Evolutionary conservation across 2,888 invertebrate genomes (phyloP).

Genomic region (Caenorhabditis sp.): DNA sequence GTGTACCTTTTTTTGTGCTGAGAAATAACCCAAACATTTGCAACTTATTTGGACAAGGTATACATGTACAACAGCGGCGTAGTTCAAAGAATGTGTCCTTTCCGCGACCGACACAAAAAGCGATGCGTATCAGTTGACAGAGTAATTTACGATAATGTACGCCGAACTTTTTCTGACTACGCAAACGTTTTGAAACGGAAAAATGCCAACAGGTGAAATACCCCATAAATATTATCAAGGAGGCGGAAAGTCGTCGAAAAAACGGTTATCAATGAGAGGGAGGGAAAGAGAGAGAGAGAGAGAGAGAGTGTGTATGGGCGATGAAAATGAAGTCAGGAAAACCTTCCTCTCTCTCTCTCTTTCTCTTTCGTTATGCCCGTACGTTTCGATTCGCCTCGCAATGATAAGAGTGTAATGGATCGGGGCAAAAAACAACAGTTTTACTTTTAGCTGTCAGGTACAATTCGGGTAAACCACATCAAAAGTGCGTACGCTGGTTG

Average conservation of each 20-base stretch:
- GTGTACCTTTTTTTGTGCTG: too few species aligned
- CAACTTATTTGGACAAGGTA: conserved; percentile 4
- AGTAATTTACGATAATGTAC: conserved; percentile 53
- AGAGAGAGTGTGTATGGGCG: conserved; percentile 4
- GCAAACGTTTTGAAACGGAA: neutral
- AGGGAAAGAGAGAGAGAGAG: neutral
- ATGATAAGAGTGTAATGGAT: conserved; percentile 23
- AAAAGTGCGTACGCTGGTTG: conserved; percentile 36
- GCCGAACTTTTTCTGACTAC: conserved; percentile 9
- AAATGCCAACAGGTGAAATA: conserved; percentile 10
- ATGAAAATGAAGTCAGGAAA: conserved; percentile 39
- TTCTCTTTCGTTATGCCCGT: too few species aligned
- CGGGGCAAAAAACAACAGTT: conserved; percentile 19
- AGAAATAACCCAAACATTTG: conserved; percentile 11
- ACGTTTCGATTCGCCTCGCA: too few species aligned
- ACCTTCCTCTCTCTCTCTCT: conserved; percentile 8
- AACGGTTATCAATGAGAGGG: conserved; percentile 23
- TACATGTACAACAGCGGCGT: conserved; percentile 5
- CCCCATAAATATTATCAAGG: conserved; percentile 43
- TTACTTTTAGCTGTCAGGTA: conserved; percentile 11
- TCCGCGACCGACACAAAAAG: conserved; percentile 2
- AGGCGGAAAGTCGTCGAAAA: conserved; percentile 25
- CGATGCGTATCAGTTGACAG: conserved; percentile 46
- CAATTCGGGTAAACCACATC: conserved; percentile 27
- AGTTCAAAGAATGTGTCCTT: conserved; percentile 33